These are phyloP conservation scores for Trochalopteron elliotii DNA, from an alignment of 2,113 vertebrate species.

Conservation along the genomic window DNA sequence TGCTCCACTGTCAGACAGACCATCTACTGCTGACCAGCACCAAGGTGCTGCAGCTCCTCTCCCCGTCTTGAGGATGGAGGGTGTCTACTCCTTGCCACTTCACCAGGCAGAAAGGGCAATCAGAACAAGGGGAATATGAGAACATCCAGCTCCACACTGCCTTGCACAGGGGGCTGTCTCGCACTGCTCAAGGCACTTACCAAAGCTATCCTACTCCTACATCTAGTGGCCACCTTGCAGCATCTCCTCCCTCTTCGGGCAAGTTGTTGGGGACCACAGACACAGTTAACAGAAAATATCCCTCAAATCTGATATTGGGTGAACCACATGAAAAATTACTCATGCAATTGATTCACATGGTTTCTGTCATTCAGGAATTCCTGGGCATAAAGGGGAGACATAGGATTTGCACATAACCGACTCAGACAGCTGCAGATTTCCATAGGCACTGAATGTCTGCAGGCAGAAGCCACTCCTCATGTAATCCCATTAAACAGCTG, in stretches of 20 bases:
- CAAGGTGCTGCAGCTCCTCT: neutral
- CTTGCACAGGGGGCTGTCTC: neutral
- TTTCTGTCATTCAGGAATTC: slow-evolving; percentile 3
- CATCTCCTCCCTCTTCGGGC: neutral
- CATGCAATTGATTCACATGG: slow-evolving; percentile 16
- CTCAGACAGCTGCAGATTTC: slow-evolving; percentile 54
- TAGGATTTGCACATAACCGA: neutral
- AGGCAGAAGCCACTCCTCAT: slow-evolving; percentile 34
- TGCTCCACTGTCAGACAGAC: neutral
- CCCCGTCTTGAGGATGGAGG: neutral
- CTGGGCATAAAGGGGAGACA: neutral
- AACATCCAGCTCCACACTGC: fast-evolving
- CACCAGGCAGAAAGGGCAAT: neutral
- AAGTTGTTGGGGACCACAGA: neutral
- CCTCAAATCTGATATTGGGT: neutral
- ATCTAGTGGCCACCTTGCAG: neutral
- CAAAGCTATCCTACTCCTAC: neutral
- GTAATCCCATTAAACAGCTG: slow-evolving; percentile 47
- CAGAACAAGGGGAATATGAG: neutral
- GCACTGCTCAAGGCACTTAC: neutral
- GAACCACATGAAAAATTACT: slow-evolving; percentile 4
- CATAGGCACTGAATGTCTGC: neutral
- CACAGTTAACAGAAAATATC: neutral
- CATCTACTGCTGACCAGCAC: neutral
- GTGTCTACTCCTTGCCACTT: neutral